A percentile compares a stretch with the other conserved stretches of the same genome.
phyloP scores from a whole-genome alignment of 2,113 vertebrate genomes.

The Bubalus kerabau region DNA sequence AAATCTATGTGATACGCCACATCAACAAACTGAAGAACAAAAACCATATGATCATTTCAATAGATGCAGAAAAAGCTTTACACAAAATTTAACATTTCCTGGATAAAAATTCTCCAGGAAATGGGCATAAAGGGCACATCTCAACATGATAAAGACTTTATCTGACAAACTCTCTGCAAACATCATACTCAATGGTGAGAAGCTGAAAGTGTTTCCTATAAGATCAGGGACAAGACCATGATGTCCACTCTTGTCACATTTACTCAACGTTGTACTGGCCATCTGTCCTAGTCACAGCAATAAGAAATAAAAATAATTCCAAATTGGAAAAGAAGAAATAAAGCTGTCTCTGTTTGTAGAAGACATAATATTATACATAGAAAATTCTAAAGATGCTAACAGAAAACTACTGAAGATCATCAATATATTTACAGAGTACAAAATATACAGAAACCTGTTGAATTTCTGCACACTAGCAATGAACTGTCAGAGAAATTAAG shows the following conservation, averaged over 20 bases:
- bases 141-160: not conserved
- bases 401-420: not conserved
- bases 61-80: not conserved
- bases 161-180: not conserved
- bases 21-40: not conserved
- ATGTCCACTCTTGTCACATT: not conserved
- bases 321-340: not conserved
- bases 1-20: not conserved
- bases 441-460: not conserved
- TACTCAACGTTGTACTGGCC: not conserved
- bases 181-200: not conserved
- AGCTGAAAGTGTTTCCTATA: not conserved
- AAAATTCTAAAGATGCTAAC: not conserved
- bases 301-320: not conserved
- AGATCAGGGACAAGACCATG: not conserved
- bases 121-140: not conserved
- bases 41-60: not conserved
- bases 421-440: not conserved
- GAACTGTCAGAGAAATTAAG: not conserved
- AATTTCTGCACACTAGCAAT: not conserved
- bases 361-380: not conserved
- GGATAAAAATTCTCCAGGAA: not conserved
- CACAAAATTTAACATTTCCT: not conserved
- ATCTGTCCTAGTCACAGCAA: not conserved
- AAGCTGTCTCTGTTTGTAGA: not conserved